Percentiles rank a stretch among this genome's conserved stretches.
These are phyloP conservation scores for Acleris literana DNA, from an alignment of 2,888 invertebrate species.

Conservation along the genomic window DNA sequence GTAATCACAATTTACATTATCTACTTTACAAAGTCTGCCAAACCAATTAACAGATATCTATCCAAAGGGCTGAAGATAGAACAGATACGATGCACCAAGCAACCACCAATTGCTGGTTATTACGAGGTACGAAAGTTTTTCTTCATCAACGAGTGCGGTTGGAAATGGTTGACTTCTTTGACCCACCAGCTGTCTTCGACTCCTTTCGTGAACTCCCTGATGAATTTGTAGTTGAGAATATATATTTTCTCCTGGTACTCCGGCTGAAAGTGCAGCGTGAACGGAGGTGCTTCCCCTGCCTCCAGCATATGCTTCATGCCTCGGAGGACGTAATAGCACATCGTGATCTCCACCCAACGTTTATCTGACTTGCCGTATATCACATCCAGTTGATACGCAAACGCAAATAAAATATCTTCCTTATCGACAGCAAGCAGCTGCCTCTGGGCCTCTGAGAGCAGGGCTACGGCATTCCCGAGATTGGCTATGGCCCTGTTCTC, in stretches of 20 bases:
- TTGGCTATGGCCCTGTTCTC: too few species aligned
- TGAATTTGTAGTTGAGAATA: constrained; percentile 86
- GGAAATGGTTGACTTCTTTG: constrained; percentile 55
- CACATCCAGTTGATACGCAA: constrained; percentile 73
- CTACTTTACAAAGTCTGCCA: too few species aligned
- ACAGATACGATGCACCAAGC: too few species aligned
- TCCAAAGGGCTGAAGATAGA: too few species aligned
- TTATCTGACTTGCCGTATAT: constrained; percentile 82
- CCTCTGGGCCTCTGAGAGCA: too few species aligned
- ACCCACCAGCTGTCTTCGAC: constrained; percentile 87
- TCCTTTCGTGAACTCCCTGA: constrained; percentile 88
- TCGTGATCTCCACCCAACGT: constrained; percentile 88
- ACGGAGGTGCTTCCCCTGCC: constrained; percentile 27
- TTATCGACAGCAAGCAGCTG: too few species aligned
- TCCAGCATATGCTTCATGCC: constrained; percentile 77
- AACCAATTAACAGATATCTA: too few species aligned
- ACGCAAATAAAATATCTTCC: too few species aligned
- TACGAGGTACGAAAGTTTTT: too few species aligned
- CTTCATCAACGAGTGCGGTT: not conserved
- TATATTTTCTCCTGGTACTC: constrained; percentile 83
- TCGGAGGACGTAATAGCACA: constrained; percentile 86
- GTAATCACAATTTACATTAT: too few species aligned
- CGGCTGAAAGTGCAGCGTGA: constrained; percentile 57
- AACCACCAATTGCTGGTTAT: too few species aligned
- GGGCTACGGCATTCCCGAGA: too few species aligned